These are phyloP conservation scores for Drosophila cyrtoloma DNA, from an alignment of 2,888 invertebrate species.

Conservation along the genomic window DNA sequence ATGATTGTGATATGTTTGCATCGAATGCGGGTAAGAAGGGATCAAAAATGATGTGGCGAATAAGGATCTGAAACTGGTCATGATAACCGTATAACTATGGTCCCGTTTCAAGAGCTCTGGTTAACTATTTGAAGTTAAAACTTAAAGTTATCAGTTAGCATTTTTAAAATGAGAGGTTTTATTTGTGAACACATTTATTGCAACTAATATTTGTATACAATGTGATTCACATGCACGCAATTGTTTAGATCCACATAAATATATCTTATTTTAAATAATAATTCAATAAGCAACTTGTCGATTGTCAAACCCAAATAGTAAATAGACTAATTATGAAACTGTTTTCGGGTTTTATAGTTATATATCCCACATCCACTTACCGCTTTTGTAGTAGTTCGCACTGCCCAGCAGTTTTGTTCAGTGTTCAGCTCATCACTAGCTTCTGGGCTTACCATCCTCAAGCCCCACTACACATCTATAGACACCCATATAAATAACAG, in stretches of 20 bases:
- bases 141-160: background rate
- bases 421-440: conserved; percentile 46
- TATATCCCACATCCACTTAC: background rate
- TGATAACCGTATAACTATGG: conserved; percentile 27
- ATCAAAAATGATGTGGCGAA: background rate
- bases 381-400: background rate
- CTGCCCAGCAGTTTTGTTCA: conserved; percentile 12
- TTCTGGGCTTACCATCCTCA: conserved; percentile 33
- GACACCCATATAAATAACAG: conserved; percentile 64
- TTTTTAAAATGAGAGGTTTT: background rate
- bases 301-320: background rate
- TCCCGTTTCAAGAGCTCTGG: background rate
- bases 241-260: background rate
- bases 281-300: background rate
- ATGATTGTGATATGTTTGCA: conserved; percentile 13
- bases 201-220: background rate
- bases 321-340: too few species aligned
- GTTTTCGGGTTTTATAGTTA: background rate
- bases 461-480: conserved; percentile 18
- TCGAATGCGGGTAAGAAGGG: background rate
- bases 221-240: background rate
- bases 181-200: background rate
- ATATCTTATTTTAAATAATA: background rate
- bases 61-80: background rate
- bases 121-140: conserved; percentile 1